Base-by-base conservation (phyloP, 1,140 invertebrate species). In the Drosophila miranda region DNA sequence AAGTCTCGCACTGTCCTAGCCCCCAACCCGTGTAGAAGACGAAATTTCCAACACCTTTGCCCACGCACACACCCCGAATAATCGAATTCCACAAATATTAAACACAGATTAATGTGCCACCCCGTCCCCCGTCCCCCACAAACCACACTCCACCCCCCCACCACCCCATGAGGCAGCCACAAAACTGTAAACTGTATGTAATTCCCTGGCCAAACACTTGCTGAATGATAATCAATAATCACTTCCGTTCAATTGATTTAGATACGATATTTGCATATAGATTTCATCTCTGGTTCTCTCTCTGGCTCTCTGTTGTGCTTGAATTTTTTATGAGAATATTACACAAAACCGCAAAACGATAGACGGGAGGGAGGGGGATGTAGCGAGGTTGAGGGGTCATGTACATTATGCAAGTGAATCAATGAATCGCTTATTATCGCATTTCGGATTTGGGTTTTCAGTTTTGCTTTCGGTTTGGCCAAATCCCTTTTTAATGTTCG, bases 401-500 rank as follows among this genome's bases (percentile, higher is more conserved):
- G 43, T 49, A 43, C 64, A 70, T 70, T 70, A 70, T 69, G 58
- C 62, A 82, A 83, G 76, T 74, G 51, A 83, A 83, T 60, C 50
- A 82, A 72, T 74, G 51, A 82, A 83, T 60, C 46, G 79, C 79
- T 70, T 76, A 83, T 83, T 83, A 83, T 71, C 75, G 57, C 59
- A 66, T 70, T 78, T 68, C 34, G 34, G 63, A 64, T 69, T 69
- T 68, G 74, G 74, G 64, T 82, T 74, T 62, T 81, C 42, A 38
- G 16, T 64, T 62, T 69, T 59, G 55, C 67, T 62, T 59, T 83
- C 62, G 53, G 52, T 70, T 83, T 41, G 26, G 23, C 19, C 46
- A 62, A 78, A 83, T 81, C 78, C 75, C 71, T 62, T 82, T 83
- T 78, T 61, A 82, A 82, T 83, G 75, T 83, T 83, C 57, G 51